phyloP scores from a whole-genome alignment of 2,113 vertebrate species.

The Dicaeum eximium region DNA sequence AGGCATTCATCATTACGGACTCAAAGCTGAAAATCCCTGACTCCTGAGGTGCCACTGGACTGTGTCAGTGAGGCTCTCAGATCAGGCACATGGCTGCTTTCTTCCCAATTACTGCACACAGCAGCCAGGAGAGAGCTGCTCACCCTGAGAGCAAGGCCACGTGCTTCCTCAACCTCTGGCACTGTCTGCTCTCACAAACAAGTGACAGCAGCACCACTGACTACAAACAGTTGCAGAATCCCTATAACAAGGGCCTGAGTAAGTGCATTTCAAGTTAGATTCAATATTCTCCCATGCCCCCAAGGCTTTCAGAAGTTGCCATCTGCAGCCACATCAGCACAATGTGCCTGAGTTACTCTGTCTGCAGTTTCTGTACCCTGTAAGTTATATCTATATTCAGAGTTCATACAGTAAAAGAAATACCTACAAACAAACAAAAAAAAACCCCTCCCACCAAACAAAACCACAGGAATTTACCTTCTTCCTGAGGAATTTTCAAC shows the following conservation, averaged over 20 bases:
- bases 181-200: not conserved
- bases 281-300: not conserved
- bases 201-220: not conserved
- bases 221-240: not conserved
- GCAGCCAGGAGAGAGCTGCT: not conserved
- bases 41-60: not conserved
- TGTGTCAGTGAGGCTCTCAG: not conserved
- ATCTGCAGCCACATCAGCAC: not conserved
- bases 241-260: not conserved
- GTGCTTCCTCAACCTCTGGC: not conserved
- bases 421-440: not conserved
- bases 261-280: not conserved
- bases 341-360: not conserved
- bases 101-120: not conserved
- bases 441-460: not conserved
- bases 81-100: fast-evolving
- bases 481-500: not conserved
- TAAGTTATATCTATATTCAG: not conserved
- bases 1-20: not conserved
- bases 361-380: not conserved
- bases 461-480: not conserved
- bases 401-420: not conserved
- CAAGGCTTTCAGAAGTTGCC: not conserved
- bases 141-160: not conserved
- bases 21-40: not conserved